Percentiles rank a stretch among this genome's conserved stretches.
phyloP scores from a whole-genome alignment of 2,888 invertebrate genomes.

The Hypselothyrea guttata region DNA sequence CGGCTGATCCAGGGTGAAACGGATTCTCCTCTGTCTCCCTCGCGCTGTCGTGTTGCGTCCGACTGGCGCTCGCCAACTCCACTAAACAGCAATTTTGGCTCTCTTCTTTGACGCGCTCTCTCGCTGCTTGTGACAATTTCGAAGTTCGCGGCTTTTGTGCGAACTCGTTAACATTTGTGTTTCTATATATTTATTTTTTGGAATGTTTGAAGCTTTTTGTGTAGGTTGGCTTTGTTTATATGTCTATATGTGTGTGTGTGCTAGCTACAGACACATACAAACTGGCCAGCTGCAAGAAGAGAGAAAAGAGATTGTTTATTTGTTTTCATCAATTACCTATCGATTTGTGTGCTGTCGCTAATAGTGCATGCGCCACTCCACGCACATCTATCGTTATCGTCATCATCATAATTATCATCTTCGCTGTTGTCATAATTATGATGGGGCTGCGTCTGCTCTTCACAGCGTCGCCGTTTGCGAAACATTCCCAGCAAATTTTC shows the following conservation, averaged over 20 bases:
- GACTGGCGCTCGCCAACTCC: constrained; percentile 12
- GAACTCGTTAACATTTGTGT: constrained; percentile 7
- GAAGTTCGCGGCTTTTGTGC: constrained; percentile 38
- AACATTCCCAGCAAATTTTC: constrained; percentile 78
- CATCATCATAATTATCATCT: constrained; percentile 28
- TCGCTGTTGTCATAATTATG: constrained; percentile 17
- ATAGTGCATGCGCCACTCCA: constrained; percentile 36
- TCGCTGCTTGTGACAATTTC: constrained; percentile 19
- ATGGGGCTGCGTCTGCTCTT: constrained; percentile 43
- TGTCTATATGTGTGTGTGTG: constrained; percentile 38
- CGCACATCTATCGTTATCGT: constrained; percentile 28
- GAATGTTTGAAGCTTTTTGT: constrained; percentile 64
- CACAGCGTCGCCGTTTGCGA: constrained; percentile 78
- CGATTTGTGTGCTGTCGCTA: constrained; percentile 43
- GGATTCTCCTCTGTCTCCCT: constrained; percentile 19
- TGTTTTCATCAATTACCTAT: constrained; percentile 71
- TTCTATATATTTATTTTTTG: constrained; percentile 43
- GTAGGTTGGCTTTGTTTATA: constrained; percentile 59
- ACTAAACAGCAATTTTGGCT: constrained; percentile 7
- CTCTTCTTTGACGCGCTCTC: not conserved
- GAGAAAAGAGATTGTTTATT: constrained; percentile 51
- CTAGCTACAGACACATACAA: constrained; percentile 34
- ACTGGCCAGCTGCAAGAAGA: constrained; percentile 65
- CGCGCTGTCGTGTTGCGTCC: constrained; percentile 14
- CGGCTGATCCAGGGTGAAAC: constrained; percentile 67